These are phyloP conservation scores for Varecia variegata DNA, from an alignment of 2,797 vertebrate genomes.

Conservation along the genomic window DNA sequence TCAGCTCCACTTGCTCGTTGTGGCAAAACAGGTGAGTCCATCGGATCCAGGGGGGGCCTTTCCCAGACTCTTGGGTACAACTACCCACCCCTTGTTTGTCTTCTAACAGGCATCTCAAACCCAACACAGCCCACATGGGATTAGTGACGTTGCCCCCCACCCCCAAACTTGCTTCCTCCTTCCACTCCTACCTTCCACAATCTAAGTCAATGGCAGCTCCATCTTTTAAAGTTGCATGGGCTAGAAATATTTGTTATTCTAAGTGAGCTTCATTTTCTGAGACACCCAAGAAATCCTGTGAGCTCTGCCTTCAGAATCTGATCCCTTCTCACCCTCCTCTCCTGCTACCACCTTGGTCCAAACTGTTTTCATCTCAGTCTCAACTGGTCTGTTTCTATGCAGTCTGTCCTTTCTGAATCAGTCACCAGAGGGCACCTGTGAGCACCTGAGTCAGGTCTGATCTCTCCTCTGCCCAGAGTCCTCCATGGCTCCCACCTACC, in stretches of 20 bases:
- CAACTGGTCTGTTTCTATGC: background rate
- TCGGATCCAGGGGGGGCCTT: background rate
- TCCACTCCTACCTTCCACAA: background rate
- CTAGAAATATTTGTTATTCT: background rate
- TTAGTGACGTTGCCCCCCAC: no score
- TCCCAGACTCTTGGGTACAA: background rate
- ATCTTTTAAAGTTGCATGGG: no score
- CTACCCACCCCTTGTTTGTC: background rate
- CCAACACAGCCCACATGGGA: background rate
- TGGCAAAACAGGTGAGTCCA: background rate
- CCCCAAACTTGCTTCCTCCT: background rate
- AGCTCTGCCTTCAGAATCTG: background rate
- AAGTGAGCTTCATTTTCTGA: accelerated
- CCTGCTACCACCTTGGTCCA: background rate
- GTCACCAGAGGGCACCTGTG: background rate
- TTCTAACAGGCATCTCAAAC: background rate
- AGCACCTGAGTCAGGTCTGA: background rate
- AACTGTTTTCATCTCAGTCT: background rate
- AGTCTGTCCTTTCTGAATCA: background rate
- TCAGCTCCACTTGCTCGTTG: accelerated
- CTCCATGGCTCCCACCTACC: background rate
- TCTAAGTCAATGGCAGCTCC: background rate
- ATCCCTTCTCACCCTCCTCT: background rate
- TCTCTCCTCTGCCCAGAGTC: background rate
- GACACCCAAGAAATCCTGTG: background rate